Base-by-base conservation (phyloP, 2,888 invertebrate genomes). In the Euclidia mi region DNA sequence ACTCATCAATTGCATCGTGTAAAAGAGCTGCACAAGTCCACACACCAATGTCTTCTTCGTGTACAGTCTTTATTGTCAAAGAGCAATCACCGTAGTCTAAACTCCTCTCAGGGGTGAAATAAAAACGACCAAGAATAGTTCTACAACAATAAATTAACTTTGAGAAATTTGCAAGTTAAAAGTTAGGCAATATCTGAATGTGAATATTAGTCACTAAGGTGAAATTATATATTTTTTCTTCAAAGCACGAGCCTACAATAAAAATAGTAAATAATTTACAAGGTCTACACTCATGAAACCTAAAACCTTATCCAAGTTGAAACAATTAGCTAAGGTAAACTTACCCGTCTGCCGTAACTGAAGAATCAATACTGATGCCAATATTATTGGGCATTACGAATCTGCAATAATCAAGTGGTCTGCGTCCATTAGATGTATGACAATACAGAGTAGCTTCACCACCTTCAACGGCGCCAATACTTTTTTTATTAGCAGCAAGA, bases 11-110 rank as follows among this genome's bases (percentile, higher is more conserved):
- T 0, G 86, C 80, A 9, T 84, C 81, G 15, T 88, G 81, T 10
- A 94, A 73, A 7, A 90, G 58, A 0, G 87, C 94, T 0, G 91
- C 94, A 48, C 95, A 95, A 0, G 88, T 90, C 95, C 95, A 95
- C 14, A 72, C 69, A 0, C 95, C 95, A 6, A 87, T 55, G 56
- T 95, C 94, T 4, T 90, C 87, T 0, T 64, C 65, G 10, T 52
- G 28, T 0, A 92, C 84, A 0, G 82, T 73, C 3, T 66, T 77
- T 29, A 95, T 92, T 11, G 84, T 91, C 25, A 95, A 65, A 0
- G 94, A 92, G 70, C 95, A 95, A 59, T 94, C 94, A 0, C 95
- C 95, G 17, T 85, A 78, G 59, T 88, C 78, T 50, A 94, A 65
- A 18, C 81, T 73, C 0, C 81, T 82, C 11, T 71, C 85, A 0